Evolutionary conservation across 1,140 invertebrate genomes (phyloP).

Genomic region (Potamilus streckersoni): DNA sequence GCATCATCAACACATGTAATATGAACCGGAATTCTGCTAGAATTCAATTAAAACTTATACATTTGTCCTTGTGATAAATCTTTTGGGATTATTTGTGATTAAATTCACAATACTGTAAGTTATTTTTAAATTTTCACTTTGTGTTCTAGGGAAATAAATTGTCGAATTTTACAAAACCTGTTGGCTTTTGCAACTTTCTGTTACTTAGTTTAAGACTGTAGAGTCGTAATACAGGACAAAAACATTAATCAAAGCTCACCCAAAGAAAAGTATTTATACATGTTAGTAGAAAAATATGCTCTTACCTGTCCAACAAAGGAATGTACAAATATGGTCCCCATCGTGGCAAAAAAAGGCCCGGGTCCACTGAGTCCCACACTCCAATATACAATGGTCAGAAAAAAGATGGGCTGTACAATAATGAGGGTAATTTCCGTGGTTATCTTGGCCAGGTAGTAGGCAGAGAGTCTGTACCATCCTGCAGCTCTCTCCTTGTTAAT

Average conservation of each 20-base stretch:
- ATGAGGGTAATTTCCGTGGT: slow-evolving; percentile 84
- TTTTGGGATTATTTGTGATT: background rate
- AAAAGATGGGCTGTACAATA: slow-evolving; percentile 78
- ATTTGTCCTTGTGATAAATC: background rate
- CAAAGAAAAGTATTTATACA: background rate
- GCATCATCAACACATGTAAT: too few species aligned
- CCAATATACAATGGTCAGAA: slow-evolving; percentile 79
- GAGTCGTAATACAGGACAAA: background rate
- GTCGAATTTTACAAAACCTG: too few species aligned
- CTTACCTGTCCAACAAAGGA: slow-evolving; percentile 81
- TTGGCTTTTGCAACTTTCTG: too few species aligned
- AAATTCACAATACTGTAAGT: too few species aligned
- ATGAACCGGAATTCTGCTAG: background rate
- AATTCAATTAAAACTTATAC: background rate
- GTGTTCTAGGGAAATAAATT: too few species aligned
- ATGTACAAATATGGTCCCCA: slow-evolving; percentile 81
- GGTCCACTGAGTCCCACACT: slow-evolving; percentile 75
- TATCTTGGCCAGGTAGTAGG: slow-evolving; percentile 90
- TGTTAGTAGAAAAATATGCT: background rate
- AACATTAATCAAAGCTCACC: too few species aligned
- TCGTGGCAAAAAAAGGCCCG: slow-evolving; percentile 77
- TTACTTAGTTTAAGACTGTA: background rate
- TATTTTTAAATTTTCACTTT: too few species aligned
- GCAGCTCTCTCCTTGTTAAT: slow-evolving; percentile 86
- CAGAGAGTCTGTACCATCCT: slow-evolving; percentile 85